Base-by-base conservation (phyloP, 2,113 vertebrate genomes). In the Mohoua ochrocephala region DNA sequence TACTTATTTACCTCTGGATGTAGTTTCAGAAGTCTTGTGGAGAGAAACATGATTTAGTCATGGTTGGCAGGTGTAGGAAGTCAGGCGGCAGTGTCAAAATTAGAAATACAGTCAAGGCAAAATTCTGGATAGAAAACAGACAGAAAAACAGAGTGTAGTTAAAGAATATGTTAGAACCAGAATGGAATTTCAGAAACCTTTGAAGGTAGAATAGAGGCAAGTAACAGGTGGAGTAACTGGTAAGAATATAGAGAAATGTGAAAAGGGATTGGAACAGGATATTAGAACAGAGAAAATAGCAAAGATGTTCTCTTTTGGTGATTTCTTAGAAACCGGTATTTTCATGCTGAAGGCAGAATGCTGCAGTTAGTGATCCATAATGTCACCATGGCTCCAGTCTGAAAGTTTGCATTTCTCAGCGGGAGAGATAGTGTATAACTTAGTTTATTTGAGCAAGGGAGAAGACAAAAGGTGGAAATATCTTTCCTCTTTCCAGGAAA, bases 401-500 rank as follows among this genome's bases (percentile, higher is more conserved):
- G 16, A 33, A 88, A 79, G 30, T 79, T 85, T 39, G 30, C 14
- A 4, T 87, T 65, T 77, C 26, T 67, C 10, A 22, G n/a, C 35
- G 63, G 28, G 28, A 64, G 15, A 33, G 5, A 15, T 7, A 15
- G 26, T 23, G 5, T 52, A 0, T 60, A n/a, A 39, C 54, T 63
- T 28, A 68, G 39, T 45, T 91, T 9, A 2, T 37, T 53, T 85
- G 33, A 87, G 41, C 10, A 45, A 41, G 35, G 35, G 37, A 49
- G 37, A 42, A 68, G 16, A 5, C 54, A 57, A 85, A 76, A 68
- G 6, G 15, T 63, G 4, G 30, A 80, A 65, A 50, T n/a, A 17
- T 1, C 11, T 52, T 28, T 64, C 6, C 8, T 28, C 1, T 2
- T 57, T 44, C 24, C 3, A 23, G 1, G 19, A 3, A 3, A 37